Conservation (phyloP, 1,140 invertebrate genomes). For the Drosophila trapezifrons region DNA sequence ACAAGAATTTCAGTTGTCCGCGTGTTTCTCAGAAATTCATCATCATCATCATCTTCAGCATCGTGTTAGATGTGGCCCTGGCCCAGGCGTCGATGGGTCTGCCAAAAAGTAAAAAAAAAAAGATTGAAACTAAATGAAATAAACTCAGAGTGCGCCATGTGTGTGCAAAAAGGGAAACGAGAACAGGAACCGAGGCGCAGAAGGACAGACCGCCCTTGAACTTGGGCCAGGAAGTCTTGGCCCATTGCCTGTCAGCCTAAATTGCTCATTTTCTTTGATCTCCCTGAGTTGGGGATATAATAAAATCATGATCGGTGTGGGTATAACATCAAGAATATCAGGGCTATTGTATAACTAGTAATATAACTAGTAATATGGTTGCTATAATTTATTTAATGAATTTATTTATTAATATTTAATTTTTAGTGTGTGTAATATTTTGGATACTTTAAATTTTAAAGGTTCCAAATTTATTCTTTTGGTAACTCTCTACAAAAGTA, state of each 20-base stretch:
- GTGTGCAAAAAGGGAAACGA: constrained; percentile 20
- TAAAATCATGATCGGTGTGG: background rate
- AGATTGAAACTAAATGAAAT: constrained; percentile 16
- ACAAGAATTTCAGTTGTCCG: no score
- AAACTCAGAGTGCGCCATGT: constrained; percentile 54
- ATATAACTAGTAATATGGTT: no score
- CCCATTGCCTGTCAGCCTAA: constrained; percentile 53
- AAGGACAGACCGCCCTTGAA: constrained; percentile 57
- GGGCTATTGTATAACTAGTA: no score
- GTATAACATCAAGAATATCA: background rate
- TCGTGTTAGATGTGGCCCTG: constrained; percentile 45
- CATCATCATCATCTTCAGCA: constrained; percentile 28
- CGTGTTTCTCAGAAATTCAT: constrained; percentile 61
- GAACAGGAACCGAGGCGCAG: constrained; percentile 3
- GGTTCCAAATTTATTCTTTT: background rate
- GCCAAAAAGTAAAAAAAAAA: constrained; percentile 46
- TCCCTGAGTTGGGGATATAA: background rate
- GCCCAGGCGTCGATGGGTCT: constrained; percentile 58
- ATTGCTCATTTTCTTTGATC: constrained; percentile 18
- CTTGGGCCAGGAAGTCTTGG: constrained; percentile 69
- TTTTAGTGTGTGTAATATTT: no score
- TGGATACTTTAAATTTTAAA: background rate
- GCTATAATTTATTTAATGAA: no score
- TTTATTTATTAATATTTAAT: no score
- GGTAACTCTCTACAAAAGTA: background rate